Percentiles rank a stretch among this genome's conserved stretches.
phyloP scores from a whole-genome alignment of 2,888 invertebrate species.

The Lydus trimaculatus region DNA sequence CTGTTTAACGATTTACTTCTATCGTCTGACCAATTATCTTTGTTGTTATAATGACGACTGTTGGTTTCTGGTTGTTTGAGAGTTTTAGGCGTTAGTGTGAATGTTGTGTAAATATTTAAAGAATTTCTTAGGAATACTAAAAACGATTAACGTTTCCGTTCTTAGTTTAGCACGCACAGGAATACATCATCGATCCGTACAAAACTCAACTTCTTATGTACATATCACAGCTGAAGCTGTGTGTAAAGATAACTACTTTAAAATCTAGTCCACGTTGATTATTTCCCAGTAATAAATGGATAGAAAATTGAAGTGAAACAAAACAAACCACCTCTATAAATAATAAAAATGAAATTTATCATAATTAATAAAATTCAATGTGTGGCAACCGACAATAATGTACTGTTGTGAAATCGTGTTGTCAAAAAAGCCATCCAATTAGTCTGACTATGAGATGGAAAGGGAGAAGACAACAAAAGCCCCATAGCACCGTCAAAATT shows the following conservation, averaged over 20 bases:
- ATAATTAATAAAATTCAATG: background rate
- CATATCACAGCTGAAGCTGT: background rate
- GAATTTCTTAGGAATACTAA: slow-evolving; percentile 42
- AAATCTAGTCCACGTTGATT: background rate
- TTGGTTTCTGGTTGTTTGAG: slow-evolving; percentile 35
- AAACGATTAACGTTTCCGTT: slow-evolving; percentile 34
- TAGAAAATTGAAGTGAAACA: background rate
- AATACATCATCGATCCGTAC: background rate
- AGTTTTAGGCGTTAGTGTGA: slow-evolving; percentile 46
- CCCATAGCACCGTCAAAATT: background rate
- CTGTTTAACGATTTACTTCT: background rate
- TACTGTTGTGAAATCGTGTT: too few relatives aligned
- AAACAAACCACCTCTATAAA: background rate
- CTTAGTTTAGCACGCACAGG: background rate
- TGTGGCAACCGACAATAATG: too few relatives aligned
- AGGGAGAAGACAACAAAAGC: background rate
- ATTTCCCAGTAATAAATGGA: background rate
- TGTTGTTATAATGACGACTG: slow-evolving; percentile 20
- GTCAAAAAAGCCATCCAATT: background rate
- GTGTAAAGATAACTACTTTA: background rate
- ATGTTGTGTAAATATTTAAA: slow-evolving; percentile 49
- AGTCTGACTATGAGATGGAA: background rate
- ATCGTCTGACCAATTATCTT: slow-evolving; percentile 27
- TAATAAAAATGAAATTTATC: background rate
- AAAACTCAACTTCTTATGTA: background rate